phyloP scores from a whole-genome alignment of 2,797 vertebrate genomes.

The Rhincodon typus region DNA sequence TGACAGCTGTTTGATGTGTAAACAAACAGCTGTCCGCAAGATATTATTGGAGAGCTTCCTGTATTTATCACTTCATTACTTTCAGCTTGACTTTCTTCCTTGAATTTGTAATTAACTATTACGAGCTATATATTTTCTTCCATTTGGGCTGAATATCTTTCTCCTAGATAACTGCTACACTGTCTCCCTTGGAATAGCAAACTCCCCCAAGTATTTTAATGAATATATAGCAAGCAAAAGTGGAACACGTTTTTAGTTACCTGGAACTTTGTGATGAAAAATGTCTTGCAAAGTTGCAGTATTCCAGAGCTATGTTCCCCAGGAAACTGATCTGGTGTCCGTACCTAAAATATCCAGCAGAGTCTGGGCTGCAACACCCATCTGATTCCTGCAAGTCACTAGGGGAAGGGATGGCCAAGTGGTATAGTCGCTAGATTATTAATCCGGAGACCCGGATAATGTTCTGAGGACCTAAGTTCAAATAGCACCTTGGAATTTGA shows the following conservation, averaged over 20 bases:
- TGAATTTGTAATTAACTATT: slow-evolving; percentile 17
- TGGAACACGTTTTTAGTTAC: background rate
- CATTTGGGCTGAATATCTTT: background rate
- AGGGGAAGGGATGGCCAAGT: too few relatives aligned
- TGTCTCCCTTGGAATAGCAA: background rate
- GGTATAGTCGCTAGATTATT: too few relatives aligned
- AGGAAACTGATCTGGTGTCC: background rate
- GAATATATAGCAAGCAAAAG: background rate
- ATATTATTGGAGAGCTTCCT: background rate
- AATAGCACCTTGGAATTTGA: too few relatives aligned
- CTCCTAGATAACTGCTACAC: background rate
- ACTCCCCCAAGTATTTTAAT: background rate
- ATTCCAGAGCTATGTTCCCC: background rate
- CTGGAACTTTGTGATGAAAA: background rate
- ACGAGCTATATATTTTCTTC: background rate
- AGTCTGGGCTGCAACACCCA: background rate
- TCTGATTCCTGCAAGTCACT: too few relatives aligned
- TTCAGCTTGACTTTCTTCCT: slow-evolving; percentile 1
- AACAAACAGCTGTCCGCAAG: background rate
- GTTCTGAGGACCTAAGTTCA: too few relatives aligned
- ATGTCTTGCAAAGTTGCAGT: background rate
- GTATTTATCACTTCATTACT: background rate
- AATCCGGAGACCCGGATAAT: too few relatives aligned
- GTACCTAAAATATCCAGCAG: background rate
- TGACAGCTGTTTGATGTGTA: slow-evolving; percentile 25